phyloP scores from a whole-genome alignment of 2,797 vertebrate genomes.

The Limnodromus scolopaceus region DNA sequence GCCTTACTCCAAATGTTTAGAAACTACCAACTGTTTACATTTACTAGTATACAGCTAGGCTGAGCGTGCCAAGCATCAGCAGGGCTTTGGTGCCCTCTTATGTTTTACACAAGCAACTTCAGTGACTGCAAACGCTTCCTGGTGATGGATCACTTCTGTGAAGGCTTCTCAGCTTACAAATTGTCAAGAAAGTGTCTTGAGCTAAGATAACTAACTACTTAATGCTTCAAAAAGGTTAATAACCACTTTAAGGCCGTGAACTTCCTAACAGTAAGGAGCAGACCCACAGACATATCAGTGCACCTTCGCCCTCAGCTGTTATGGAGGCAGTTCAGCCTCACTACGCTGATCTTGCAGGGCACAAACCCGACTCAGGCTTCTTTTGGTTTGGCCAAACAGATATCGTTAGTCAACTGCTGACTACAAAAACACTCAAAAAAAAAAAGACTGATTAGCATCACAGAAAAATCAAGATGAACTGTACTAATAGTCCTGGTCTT shows the following conservation, averaged over 20 bases:
- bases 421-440: background rate
- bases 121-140: background rate
- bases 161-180: background rate
- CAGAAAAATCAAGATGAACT: background rate
- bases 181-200: background rate
- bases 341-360: background rate
- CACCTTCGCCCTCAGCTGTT: background rate
- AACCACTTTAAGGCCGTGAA: background rate
- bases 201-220: background rate
- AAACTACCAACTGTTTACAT: background rate
- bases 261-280: background rate
- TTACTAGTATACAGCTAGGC: background rate
- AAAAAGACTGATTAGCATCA: background rate
- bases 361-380: background rate
- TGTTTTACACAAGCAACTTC: background rate
- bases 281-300: background rate
- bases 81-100: slow-evolving; percentile 69
- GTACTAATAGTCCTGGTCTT: background rate
- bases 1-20: background rate
- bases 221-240: background rate
- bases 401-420: background rate
- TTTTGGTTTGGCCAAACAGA: background rate
- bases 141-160: background rate
- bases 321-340: background rate
- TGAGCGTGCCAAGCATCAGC: background rate